Evolutionary conservation across 2,888 invertebrate genomes (phyloP), one percentile per base, ranked within the genome.

Genomic region (Didymodactylos carnosus): DNA sequence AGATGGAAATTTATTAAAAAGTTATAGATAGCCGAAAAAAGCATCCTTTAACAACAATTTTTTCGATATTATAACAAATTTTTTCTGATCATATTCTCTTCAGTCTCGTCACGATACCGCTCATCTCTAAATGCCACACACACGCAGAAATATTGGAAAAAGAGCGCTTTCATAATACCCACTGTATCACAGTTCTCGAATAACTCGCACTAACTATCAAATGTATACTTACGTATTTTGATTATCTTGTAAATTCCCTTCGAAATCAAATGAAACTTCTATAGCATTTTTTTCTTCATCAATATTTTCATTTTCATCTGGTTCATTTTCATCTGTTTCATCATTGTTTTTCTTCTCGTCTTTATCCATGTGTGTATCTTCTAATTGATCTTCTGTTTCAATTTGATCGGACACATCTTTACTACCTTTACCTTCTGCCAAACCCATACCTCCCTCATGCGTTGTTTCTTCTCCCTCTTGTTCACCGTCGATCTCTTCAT

Each of bases 341-440:
- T 69, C 23, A 19, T 39, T 29, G 13, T 39, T 13, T 40, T 71
- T 35, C 53, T 74, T 27, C 13, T 53, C 25, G 39, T 71, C 53
- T 40, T 40, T 49, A n/a, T 69, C 49, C 23, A 39, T 71, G 53
- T 74, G 71, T 7, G 74, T 62, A 51, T 74, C 74, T 25, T 74
- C 71, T 39, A 74, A 39, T 46, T 75, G 72, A 46, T 75, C 75
- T 51, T 75, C 75, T 16, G 19, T 62, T 53, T 75, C 72, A 23
- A 75, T 75, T 62, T 75, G 71, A 73, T 75, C 75, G 14, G 73
- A 73, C 13, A 75, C 75, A 69, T 75, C 73, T 70, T 75, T 75
- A 13, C 70, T n/a, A 16, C 72, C 75, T 40, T 70, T 41, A 2
- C 25, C 40, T 43, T 46, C 43, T 19, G 69, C 75, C 2, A 72